Conservation (phyloP, 2,797 vertebrate species). For the Notolabrus celidotus region DNA sequence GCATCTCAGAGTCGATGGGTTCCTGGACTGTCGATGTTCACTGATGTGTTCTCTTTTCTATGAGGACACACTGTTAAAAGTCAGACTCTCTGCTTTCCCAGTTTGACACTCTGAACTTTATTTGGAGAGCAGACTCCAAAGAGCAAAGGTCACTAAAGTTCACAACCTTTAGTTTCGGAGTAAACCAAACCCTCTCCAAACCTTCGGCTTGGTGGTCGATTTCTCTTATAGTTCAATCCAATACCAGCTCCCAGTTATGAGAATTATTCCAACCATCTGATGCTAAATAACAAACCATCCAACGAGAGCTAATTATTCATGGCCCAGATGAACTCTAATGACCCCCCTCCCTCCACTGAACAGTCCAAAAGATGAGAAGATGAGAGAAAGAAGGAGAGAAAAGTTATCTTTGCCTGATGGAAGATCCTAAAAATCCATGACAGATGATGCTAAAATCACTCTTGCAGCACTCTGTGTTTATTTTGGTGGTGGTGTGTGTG, state of each 20-base stretch:
- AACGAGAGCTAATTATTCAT: conserved; percentile 40
- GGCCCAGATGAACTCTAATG: conserved; percentile 29
- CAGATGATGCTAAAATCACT: conserved; percentile 12
- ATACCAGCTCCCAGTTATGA: conserved; percentile 33
- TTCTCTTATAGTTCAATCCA: conserved; percentile 26
- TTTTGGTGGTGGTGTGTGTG: conserved; percentile 31
- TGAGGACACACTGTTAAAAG: too few relatives aligned
- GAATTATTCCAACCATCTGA: conserved; percentile 22
- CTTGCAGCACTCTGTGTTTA: not conserved
- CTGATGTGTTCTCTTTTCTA: too few relatives aligned
- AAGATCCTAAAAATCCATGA: conserved; percentile 27
- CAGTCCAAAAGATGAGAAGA: conserved; percentile 14
- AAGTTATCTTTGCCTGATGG: conserved; percentile 22
- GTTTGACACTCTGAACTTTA: conserved; percentile 1
- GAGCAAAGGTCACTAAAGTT: conserved; percentile 24
- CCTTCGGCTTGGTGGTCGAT: conserved; percentile 3
- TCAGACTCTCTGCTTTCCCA: not conserved
- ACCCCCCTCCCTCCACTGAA: not conserved
- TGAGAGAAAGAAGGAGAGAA: not conserved
- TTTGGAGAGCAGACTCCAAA: conserved; percentile 1
- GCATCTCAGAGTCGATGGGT: too few relatives aligned
- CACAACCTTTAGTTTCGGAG: conserved; percentile 23
- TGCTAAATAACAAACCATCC: conserved; percentile 27
- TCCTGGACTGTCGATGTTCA: too few relatives aligned
- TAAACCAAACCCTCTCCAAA: conserved; percentile 4